Conservation (phyloP, 1,140 invertebrate species). For the Callitettix versicolor region DNA sequence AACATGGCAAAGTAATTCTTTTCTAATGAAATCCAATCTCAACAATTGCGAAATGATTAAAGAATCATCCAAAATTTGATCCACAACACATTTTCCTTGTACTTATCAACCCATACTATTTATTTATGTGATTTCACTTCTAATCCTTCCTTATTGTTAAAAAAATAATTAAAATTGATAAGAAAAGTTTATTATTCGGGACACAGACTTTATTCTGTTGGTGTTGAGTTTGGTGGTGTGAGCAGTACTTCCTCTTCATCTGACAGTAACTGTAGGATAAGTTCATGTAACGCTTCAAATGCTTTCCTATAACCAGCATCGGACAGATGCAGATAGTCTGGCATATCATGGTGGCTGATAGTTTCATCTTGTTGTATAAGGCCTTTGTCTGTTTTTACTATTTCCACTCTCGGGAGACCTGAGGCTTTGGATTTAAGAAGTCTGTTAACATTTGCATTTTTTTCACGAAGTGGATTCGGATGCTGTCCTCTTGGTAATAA, state of each 20-base stretch:
- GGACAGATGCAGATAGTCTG: constrained; percentile 78
- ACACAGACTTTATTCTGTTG: constrained; percentile 41
- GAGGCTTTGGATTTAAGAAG: constrained; percentile 49
- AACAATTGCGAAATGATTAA: too few species aligned
- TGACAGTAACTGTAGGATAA: constrained; percentile 59
- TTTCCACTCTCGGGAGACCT: constrained; percentile 50
- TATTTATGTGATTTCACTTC: too few species aligned
- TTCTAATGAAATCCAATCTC: too few species aligned
- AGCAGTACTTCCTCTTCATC: constrained; percentile 46
- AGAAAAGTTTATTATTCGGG: too few species aligned
- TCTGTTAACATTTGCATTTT: constrained; percentile 62
- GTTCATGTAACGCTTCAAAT: constrained; percentile 68
- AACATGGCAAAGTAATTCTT: too few species aligned
- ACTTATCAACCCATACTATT: too few species aligned
- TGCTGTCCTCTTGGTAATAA: constrained; percentile 73
- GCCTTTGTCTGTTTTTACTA: constrained; percentile 60
- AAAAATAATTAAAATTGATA: too few species aligned
- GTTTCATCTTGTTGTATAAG: constrained; percentile 64
- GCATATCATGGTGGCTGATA: constrained; percentile 78
- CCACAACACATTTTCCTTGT: too few species aligned
- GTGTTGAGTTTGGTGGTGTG: constrained; percentile 52
- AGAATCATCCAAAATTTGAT: too few species aligned
- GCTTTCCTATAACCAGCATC: constrained; percentile 71
- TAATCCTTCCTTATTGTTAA: too few species aligned
- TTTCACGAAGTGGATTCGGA: constrained; percentile 66